Evolutionary conservation across 1,140 invertebrate species (phyloP), one percentile per base, ranked within the genome.

Genomic region (Samia ricini): DNA sequence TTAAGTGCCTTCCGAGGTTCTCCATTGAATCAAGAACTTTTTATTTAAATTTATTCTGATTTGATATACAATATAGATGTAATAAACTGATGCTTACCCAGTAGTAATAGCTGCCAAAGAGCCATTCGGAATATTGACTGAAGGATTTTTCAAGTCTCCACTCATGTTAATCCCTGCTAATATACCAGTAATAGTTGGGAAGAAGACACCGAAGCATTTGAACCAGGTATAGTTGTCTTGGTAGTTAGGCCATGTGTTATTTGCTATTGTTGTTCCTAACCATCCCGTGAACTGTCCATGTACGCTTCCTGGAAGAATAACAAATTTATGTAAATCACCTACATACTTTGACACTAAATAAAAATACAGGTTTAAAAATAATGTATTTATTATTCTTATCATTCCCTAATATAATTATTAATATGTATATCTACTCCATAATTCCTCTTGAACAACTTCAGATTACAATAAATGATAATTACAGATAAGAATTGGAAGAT

Each of bases 161-260:
- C 97, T 98, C 98, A 99, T 99, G 85, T 99, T 99, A 69, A 99
- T 97, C 50, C 98, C 98, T 50, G 98, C 97, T 63, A 99, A 92
- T 54, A 99, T 96, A 22, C 97, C 97, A 61, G 97, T 96, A 58
- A 98, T 94, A 54, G 98, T 97, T 56, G 98, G 96, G 91, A 99
- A 97, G 90, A 98, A 98, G n/a, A 98, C 96, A 48, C 97, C 97
- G 89, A 98, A 97, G 52, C 98, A 96, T 15, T 95, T 96, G 83
- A 98, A 98, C 96, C 97, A 98, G 61, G 93, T 95, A 68, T 97
- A 95, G 18, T 93, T 94, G 58, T 95, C 91, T 60, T 94, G 91
- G 91, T 97, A 99, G 56, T 93, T 91, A 0, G 97, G 92, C 84
- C 94, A 95, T 20, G 95, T 94, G 84, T 99, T 99, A 64, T 96